Evolutionary conservation across 2,797 vertebrate genomes (phyloP).

Genomic region (Hapalemur alaotrensis): DNA sequence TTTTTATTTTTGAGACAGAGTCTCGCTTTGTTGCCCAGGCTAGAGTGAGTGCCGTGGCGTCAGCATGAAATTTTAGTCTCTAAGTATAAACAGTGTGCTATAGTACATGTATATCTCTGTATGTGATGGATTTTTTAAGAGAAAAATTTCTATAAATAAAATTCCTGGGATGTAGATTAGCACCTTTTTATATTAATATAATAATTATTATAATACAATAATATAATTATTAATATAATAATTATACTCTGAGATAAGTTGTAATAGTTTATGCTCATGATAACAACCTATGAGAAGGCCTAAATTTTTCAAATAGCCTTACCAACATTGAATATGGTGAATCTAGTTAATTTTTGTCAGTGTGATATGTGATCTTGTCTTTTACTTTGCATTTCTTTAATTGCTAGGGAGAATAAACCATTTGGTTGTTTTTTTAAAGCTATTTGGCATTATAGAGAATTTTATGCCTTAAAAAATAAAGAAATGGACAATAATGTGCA

Average conservation of each 20-base stretch:
- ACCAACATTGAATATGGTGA: background rate
- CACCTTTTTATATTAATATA: background rate
- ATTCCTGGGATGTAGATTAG: background rate
- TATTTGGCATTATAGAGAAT: background rate
- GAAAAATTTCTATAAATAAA: constrained; percentile 10
- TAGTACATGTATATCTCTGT: background rate
- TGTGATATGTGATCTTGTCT: background rate
- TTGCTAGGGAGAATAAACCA: background rate
- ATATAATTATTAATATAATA: no score
- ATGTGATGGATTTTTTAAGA: background rate
- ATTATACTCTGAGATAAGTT: background rate
- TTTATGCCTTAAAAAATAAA: background rate
- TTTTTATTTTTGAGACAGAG: no score
- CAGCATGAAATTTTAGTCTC: background rate
- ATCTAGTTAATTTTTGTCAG: background rate
- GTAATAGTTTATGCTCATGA: background rate
- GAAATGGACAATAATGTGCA: background rate
- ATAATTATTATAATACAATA: no score
- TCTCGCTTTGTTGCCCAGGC: no score
- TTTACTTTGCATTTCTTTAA: constrained; percentile 12
- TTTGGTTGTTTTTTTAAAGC: background rate
- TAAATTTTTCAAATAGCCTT: background rate
- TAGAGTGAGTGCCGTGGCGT: no score
- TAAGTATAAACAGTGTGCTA: background rate
- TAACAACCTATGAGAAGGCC: background rate